Percentiles rank a stretch among this genome's conserved stretches.
Conservation (phyloP, 2,888 invertebrate species). For the Drosophila putrida region DNA sequence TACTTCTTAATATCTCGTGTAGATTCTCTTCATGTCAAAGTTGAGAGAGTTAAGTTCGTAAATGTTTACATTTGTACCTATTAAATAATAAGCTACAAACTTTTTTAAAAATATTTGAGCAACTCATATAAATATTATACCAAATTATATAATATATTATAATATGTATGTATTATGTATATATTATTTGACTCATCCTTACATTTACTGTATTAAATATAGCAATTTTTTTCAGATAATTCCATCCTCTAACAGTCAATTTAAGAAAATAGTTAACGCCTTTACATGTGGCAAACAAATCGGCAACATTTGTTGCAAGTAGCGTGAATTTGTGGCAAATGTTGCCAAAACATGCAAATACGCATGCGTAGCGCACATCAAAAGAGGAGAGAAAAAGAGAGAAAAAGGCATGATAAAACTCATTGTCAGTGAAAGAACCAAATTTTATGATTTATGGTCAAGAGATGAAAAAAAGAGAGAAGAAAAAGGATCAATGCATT, state of each 20-base stretch:
- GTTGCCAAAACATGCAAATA: slow-evolving; percentile 63
- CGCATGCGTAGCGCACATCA: slow-evolving; percentile 57
- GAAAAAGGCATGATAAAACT: neutral
- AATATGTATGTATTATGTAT: too few species aligned
- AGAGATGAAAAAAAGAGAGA: neutral
- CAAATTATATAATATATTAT: too few species aligned
- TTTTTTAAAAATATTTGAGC: too few species aligned
- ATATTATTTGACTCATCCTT: too few species aligned
- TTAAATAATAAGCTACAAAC: too few species aligned
- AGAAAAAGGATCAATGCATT: slow-evolving; percentile 26
- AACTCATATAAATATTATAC: too few species aligned
- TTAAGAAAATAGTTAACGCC: slow-evolving; percentile 15
- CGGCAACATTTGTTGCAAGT: slow-evolving; percentile 2
- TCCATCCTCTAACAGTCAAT: slow-evolving; percentile 11
- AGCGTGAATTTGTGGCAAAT: slow-evolving; percentile 36
- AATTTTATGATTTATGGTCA: slow-evolving; percentile 58
- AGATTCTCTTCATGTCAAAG: too few species aligned
- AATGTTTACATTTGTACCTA: too few species aligned
- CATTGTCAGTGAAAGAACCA: slow-evolving; percentile 10
- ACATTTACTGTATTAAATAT: neutral
- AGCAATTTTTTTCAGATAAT: neutral
- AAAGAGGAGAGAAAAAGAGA: neutral
- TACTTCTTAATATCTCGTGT: too few species aligned
- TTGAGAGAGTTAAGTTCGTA: too few species aligned
- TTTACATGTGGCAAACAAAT: neutral